Conservation (phyloP, 2,797 vertebrate species). For the Perodicticus potto region DNA sequence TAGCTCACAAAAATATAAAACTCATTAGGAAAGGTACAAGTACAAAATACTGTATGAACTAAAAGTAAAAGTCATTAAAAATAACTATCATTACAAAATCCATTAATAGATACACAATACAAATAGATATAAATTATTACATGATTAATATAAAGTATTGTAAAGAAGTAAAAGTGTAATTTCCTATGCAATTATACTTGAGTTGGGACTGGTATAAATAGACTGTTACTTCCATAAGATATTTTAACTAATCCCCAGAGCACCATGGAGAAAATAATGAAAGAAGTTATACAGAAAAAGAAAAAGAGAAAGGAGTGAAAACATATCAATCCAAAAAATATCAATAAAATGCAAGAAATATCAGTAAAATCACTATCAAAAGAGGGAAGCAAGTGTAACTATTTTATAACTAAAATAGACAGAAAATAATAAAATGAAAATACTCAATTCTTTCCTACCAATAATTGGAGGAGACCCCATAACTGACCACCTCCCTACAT, state of each 20-base stretch:
- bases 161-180: not conserved
- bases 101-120: not conserved
- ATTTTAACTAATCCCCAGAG: not conserved
- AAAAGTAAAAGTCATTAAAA: not conserved
- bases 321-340: not conserved
- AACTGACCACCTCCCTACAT: no score
- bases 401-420: not conserved
- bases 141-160: not conserved
- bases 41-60: not conserved
- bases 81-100: not conserved
- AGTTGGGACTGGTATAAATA: not conserved
- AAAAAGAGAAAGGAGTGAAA: not conserved
- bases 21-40: not conserved
- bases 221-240: not conserved
- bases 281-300: not conserved
- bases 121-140: not conserved
- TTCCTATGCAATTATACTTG: not conserved
- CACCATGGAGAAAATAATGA: not conserved
- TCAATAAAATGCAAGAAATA: not conserved
- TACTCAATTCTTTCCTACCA: not conserved
- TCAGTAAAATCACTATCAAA: no score
- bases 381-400: not conserved
- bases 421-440: not conserved
- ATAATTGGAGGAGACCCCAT: not conserved
- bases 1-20: not conserved